Evolutionary conservation across 2,113 vertebrate genomes (phyloP).

Genomic region (Mohoua ochrocephala): DNA sequence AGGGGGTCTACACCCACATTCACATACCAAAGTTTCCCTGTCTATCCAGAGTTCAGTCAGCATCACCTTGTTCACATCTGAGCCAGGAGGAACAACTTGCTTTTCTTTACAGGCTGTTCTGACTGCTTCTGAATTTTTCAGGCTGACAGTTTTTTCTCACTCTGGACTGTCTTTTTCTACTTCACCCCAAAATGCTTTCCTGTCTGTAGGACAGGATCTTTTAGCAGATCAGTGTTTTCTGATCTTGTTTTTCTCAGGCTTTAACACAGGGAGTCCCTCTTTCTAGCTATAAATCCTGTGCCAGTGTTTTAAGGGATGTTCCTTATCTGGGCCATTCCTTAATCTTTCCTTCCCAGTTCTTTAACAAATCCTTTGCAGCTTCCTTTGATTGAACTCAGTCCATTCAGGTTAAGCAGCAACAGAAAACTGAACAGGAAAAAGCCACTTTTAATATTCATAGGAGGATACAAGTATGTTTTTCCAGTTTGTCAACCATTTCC

Average conservation of each 20-base stretch:
- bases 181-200: not conserved
- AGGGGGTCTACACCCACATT: not conserved
- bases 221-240: not conserved
- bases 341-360: constrained; percentile 17
- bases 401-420: not conserved
- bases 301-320: constrained; percentile 4
- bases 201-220: not conserved
- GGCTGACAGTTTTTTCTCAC: not conserved
- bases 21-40: not conserved
- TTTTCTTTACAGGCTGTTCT: not conserved
- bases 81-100: not conserved
- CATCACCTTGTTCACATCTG: not conserved
- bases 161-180: not conserved
- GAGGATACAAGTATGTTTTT: not conserved
- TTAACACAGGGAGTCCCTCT: not conserved
- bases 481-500: not conserved
- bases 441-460: not conserved
- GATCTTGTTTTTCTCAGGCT: not conserved
- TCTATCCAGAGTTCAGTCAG: not conserved
- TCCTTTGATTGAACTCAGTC: constrained; percentile 30
- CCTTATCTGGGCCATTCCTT: constrained; percentile 34
- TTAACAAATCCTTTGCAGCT: not conserved
- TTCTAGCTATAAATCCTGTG: not conserved
- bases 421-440: constrained; percentile 29
- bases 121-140: not conserved